Evolutionary conservation across 2,113 vertebrate genomes (phyloP), one percentile per base, ranked within the genome.

Genomic region (Epinephelus lanceolatus): DNA sequence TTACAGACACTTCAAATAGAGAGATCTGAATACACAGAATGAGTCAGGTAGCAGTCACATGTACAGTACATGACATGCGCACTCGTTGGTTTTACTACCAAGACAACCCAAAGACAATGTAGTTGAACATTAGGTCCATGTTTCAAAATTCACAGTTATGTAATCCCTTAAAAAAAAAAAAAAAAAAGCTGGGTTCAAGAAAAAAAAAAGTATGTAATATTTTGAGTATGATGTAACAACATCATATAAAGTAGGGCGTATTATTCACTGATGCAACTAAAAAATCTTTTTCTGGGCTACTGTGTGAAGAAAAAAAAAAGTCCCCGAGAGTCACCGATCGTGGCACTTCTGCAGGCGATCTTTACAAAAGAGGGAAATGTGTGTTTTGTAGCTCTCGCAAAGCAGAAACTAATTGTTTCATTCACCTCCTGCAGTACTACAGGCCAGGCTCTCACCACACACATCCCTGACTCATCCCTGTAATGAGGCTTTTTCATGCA

Each of bases 211-310:
- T 53, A 79, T 86, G 83, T 86, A 88, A 87, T 83, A 86, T 88
- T 88, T 83, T 83, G 71, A 61, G 59, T 53, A 86, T 93, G 86
- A 92, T 89, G 89, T 84, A 93, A 92, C 76, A 92, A 83, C 87
- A 90, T 89, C 83, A 86, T 88, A 89, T 70, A 90, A 88, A 88
- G 75, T 92, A 83, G 86, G 89, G 69, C 77, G 63, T 86, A 83
- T 88, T 89, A 90, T 82, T 89, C 83, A 90, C 80, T 91, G 90
- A 93, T 88, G 88, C 86, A 93, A 92, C 82, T 79, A 49, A 83
- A 89, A 91, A 86, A 76, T 78, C 62, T 66, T 86, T 92, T 85
- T 87, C 49, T 81, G 84, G 84, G 90, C 86, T 73, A 80, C 73
- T 66, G 85, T 79, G 78, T 81, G 65, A 81, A 55, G 59, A 77